Evolutionary conservation across 2,113 vertebrate genomes (phyloP).

Genomic region (Pituophis catenifer): DNA sequence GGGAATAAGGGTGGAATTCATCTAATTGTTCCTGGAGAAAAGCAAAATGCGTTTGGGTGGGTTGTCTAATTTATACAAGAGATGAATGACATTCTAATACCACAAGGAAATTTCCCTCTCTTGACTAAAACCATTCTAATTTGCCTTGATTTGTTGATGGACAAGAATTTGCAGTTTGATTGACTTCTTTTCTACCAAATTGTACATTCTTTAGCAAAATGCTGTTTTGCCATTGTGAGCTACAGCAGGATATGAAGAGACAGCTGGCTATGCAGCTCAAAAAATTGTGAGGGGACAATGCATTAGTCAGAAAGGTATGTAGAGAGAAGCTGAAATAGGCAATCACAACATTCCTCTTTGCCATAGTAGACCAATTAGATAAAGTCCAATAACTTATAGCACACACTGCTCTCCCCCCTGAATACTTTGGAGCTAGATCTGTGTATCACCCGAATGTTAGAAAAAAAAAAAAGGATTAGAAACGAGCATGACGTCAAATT

Average conservation of each 20-base stretch:
- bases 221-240: background rate
- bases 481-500: background rate
- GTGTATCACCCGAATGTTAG: background rate
- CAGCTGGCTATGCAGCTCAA: background rate
- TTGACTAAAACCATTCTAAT: background rate
- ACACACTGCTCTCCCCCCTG: no score
- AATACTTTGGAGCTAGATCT: background rate
- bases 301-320: background rate
- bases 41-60: background rate
- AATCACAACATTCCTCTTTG: background rate
- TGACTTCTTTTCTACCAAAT: background rate
- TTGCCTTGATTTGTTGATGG: conserved; percentile 11
- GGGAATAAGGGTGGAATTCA: conserved; percentile 19
- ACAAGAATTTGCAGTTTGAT: background rate
- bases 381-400: background rate
- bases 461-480: background rate
- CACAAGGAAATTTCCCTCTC: background rate
- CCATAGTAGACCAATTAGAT: conserved; percentile 15
- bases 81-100: conserved; percentile 5
- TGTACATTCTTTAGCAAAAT: background rate
- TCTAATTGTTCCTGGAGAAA: conserved; percentile 24
- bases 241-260: background rate
- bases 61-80: background rate
- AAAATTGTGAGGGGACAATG: background rate
- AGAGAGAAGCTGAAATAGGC: background rate